Evolutionary conservation across 2,888 invertebrate species (phyloP).

Genomic region (Temnothorax ravouxi): DNA sequence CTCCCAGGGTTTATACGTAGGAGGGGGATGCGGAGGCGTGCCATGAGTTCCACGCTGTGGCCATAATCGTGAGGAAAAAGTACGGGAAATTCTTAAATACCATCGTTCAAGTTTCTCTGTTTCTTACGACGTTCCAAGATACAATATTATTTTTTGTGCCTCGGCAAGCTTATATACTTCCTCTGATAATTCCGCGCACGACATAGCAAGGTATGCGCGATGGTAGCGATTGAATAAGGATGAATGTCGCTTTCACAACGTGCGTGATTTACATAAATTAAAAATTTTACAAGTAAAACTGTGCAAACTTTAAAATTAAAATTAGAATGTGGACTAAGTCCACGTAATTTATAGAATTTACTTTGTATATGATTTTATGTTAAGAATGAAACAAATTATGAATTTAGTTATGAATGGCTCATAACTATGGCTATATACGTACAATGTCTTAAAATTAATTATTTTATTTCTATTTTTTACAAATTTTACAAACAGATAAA

Average conservation of each 20-base stretch:
- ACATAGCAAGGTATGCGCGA: background rate
- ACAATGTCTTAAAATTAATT: background rate
- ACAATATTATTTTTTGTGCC: conserved; percentile 2
- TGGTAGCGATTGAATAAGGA: background rate
- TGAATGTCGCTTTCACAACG: background rate
- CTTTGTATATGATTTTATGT: background rate
- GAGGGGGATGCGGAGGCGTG: conserved; percentile 14
- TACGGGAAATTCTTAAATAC: conserved; percentile 32
- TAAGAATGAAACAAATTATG: conserved; percentile 5
- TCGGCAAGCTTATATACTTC: background rate
- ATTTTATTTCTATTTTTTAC: background rate
- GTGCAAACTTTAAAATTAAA: background rate
- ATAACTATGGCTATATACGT: too few relatives aligned
- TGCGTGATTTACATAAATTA: background rate
- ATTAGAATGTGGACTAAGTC: background rate
- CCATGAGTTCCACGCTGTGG: conserved; percentile 37
- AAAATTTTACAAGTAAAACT: background rate
- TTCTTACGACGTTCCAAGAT: background rate
- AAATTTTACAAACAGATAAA: background rate
- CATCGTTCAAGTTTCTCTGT: conserved; percentile 3
- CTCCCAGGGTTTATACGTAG: conserved; percentile 14
- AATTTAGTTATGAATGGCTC: background rate
- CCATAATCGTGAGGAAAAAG: conserved; percentile 36
- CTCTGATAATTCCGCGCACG: background rate
- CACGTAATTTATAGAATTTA: background rate